Evolutionary conservation across 2,113 vertebrate species (phyloP), one percentile per base, ranked within the genome.

Genomic region (Carassius auratus): DNA sequence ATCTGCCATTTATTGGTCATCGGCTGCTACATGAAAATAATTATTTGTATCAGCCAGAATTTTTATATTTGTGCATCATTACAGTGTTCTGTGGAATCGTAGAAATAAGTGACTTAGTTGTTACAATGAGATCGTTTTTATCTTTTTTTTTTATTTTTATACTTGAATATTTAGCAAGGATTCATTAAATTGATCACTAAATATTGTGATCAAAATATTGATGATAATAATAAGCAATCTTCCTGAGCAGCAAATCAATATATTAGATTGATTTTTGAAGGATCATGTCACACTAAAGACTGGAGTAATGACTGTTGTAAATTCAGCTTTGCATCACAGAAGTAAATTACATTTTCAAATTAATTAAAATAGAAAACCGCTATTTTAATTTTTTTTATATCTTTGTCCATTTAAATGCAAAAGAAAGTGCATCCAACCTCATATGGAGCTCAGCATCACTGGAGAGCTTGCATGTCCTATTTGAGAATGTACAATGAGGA

Each of bases 401-500:
- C 26, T 26, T 26, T 26, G 26, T 26, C 26, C 26, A n/a, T 21
- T 74, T 38, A 71, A 73, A n/a, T 14, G 36, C 71, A 55, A 21
- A 74, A 75, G 23, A 36, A 26, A 36, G 2, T 57, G 33, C 38
- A 69, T 76, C 14, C 50, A 33, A 30, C 61, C 52, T 21, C 26
- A 62, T 12, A 52, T 17, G 7, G 21, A 83, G 33, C 62, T 80
- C 36, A 21, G 12, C 57, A 66, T 81, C 23, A 45, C 19, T 17
- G 59, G 42, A 82, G 68, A n/a, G 19, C 84, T 30, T 30, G 30
- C 30, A 42, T 42, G 42, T 42, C 42, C 42, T 42, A 8, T 42
- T 42, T 42, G 7, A 42, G 42, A 42, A 45, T 84, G 77, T 66
- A 76, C 48, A 19, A 61, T 83, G 48, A 68, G 13, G 74, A 80